Percentiles rank a stretch among this genome's conserved stretches.
phyloP scores from a whole-genome alignment of 2,113 vertebrate genomes.

The Turdus rufiventris region DNA sequence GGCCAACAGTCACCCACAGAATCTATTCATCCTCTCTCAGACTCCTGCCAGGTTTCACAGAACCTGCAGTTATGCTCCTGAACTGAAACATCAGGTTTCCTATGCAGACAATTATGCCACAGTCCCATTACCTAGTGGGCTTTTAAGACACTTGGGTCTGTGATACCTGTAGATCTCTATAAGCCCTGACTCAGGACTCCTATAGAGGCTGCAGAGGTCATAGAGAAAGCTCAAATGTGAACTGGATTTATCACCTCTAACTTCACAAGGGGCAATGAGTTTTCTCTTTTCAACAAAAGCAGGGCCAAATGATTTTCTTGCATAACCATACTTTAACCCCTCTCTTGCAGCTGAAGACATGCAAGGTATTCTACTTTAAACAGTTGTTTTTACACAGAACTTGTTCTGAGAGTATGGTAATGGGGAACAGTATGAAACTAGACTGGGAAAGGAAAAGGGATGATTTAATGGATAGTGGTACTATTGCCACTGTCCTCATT shows the following conservation, averaged over 20 bases:
- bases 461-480: background rate
- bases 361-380: background rate
- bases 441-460: background rate
- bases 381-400: background rate
- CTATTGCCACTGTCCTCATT: background rate
- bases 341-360: background rate
- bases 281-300: background rate
- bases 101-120: background rate
- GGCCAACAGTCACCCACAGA: background rate
- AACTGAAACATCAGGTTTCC: background rate
- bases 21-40: background rate
- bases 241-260: background rate
- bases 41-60: background rate
- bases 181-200: background rate
- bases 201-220: background rate
- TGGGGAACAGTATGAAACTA: background rate
- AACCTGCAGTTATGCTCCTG: background rate
- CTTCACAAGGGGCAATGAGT: background rate
- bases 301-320: background rate
- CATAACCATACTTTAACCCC: background rate
- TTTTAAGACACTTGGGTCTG: background rate
- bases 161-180: background rate
- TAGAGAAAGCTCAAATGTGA: background rate
- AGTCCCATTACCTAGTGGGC: rapidly evolving
- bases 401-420: background rate